Base-by-base conservation (phyloP, 2,113 vertebrate genomes). In the Seriola dumerili region DNA sequence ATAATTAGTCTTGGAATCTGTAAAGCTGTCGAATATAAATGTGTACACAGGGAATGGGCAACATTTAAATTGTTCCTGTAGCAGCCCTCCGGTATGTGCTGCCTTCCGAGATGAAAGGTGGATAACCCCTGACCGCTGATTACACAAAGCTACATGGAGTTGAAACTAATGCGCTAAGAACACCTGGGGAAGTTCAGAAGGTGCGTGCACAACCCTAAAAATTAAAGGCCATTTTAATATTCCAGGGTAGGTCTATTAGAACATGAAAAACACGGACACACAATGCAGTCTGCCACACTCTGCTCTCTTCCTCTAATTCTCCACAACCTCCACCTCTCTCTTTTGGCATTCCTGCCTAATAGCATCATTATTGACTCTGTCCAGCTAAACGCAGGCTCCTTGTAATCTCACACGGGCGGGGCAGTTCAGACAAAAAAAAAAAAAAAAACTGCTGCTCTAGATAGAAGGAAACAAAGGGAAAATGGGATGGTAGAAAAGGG, bases 301-400 rank as follows among this genome's bases (percentile, higher is more conserved):
- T 76, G 58, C 76, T 77, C 69, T 83, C 82, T 48, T 80, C 71
- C 75, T 89, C 55, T 84, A 85, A 84, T 85, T 80, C 85, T 87
- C 55, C 67, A 23, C 23, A 82, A 78, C 71, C 87, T 88, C 91
- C 85, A 81, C 87, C 79, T 92, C 87, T 84, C 71, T 88, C 77
- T 66, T 91, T 82, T 63, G 82, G 87, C 95, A 96, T 96, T 96
- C 95, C 92, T 92, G 85, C 80, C 89, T 95, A 94, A 95, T 95
- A 80, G 94, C 93, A 94, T 96, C 93, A 95, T 94, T 93, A 94
- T 86, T 93, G 90, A 92, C 92, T 89, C 54, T 82, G 91, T 92
- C 90, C 91, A 91, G 89, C 85, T 88, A 88, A 94, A 91, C 63
- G 77, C 91, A 79, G 76, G 84, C 80, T 90, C 93, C 88, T 93